Evolutionary conservation across 1,140 invertebrate genomes (phyloP).

Genomic region (Zaprionus vittiger): DNA sequence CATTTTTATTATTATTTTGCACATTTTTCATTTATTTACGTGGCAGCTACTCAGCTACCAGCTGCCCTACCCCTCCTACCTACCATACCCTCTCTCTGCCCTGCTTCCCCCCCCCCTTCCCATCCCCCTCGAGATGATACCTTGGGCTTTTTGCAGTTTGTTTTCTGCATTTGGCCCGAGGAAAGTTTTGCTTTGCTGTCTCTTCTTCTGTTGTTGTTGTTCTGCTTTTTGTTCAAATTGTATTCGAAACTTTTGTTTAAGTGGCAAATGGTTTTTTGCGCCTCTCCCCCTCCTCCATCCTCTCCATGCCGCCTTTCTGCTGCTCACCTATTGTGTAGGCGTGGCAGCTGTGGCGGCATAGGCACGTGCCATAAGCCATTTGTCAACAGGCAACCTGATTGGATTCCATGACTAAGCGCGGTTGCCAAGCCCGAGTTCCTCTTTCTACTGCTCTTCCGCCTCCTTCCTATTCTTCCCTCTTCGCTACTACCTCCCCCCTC

Average conservation of each 20-base stretch:
- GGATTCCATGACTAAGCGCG: conserved; percentile 65
- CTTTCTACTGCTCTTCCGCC: too few relatives aligned
- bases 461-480: not conserved
- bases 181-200: conserved; percentile 47
- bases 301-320: too few relatives aligned
- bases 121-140: not conserved
- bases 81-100: too few relatives aligned
- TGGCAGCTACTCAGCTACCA: conserved; percentile 6
- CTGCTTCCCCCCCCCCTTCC: too few relatives aligned
- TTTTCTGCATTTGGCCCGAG: conserved; percentile 47
- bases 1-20: conserved; percentile 26
- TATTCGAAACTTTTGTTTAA: conserved; percentile 73
- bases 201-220: conserved; percentile 17
- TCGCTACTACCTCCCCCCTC: not conserved
- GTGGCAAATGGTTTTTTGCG: conserved; percentile 68
- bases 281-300: not conserved
- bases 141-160: conserved; percentile 14
- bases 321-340: conserved; percentile 35
- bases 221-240: conserved; percentile 59
- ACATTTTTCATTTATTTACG: conserved; percentile 49
- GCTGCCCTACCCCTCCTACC: not conserved
- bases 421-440: conserved; percentile 15
- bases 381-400: conserved; percentile 73
- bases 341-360: conserved; percentile 21
- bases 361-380: conserved; percentile 76